Conservation (phyloP, 2,888 invertebrate species). For the Tethea ocularis region DNA sequence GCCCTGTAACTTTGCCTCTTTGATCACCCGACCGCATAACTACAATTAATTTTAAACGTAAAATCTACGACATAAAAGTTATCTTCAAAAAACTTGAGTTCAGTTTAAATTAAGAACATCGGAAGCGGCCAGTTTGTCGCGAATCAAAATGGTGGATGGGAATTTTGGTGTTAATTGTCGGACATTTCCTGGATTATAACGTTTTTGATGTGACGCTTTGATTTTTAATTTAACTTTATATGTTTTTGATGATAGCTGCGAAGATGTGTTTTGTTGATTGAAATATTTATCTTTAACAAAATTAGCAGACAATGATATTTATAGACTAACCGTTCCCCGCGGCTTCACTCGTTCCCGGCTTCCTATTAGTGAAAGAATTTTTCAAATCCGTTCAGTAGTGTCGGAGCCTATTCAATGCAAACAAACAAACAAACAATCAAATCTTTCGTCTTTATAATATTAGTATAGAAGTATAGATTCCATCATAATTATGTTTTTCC, state of each 20-base stretch:
- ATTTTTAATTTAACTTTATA: conserved; percentile 47
- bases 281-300: background rate
- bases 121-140: conserved; percentile 16
- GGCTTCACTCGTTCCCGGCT: too few relatives aligned
- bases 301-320: too few relatives aligned
- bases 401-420: too few relatives aligned
- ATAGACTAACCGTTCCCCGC: too few relatives aligned
- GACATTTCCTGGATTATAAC: conserved; percentile 37
- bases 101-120: conserved; percentile 13
- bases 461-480: too few relatives aligned
- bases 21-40: background rate
- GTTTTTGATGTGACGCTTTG: conserved; percentile 47
- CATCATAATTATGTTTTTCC: too few relatives aligned
- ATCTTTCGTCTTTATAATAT: too few relatives aligned
- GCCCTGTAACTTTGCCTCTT: conserved; percentile 6
- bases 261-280: background rate
- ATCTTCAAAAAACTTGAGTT: background rate
- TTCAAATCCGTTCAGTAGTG: too few relatives aligned
- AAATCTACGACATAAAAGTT: background rate
- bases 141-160: conserved; percentile 11
- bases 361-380: too few relatives aligned
- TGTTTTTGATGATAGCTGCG: conserved; percentile 33
- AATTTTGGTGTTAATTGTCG: conserved; percentile 1
- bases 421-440: too few relatives aligned
- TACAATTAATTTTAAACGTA: background rate